A percentile compares a stretch with the other conserved stretches of the same genome.
Evolutionary conservation across 2,888 invertebrate species (phyloP).

Genomic region (Mechanitis messenoides): DNA sequence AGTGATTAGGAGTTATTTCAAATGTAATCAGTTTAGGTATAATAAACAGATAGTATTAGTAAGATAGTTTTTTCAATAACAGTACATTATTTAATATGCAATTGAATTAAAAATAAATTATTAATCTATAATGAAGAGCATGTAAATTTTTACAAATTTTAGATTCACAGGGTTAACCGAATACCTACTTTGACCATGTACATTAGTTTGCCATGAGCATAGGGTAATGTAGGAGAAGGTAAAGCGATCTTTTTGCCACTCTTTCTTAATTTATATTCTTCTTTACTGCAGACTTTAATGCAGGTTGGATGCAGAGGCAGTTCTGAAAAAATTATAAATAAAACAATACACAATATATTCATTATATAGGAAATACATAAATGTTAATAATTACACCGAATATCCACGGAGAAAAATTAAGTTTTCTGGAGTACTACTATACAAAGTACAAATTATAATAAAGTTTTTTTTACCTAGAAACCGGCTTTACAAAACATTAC

Average conservation of each 20-base stretch:
- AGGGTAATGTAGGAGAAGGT: constrained; percentile 39
- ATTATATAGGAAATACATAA: too few species aligned
- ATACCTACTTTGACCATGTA: constrained; percentile 62
- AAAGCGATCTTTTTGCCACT: constrained; percentile 38
- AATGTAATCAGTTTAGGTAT: constrained; percentile 3
- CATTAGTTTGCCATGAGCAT: constrained; percentile 62
- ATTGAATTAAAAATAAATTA: too few species aligned
- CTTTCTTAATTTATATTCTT: constrained; percentile 53
- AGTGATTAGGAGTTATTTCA: constrained; percentile 47
- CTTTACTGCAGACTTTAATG: constrained; percentile 62
- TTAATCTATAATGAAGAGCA: too few species aligned
- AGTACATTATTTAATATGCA: too few species aligned
- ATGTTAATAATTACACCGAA: too few species aligned
- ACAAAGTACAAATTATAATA: too few species aligned
- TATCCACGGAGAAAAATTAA: too few species aligned
- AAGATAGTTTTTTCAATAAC: too few species aligned
- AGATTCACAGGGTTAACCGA: not conserved
- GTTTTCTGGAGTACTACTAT: too few species aligned
- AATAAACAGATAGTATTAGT: too few species aligned
- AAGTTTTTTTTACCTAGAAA: not conserved
- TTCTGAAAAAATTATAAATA: constrained; percentile 37
- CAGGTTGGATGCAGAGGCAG: constrained; percentile 59
- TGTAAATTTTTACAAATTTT: too few species aligned
- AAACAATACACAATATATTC: not conserved
- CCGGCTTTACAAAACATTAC: constrained; percentile 40